Base-by-base conservation (phyloP, 1,140 invertebrate species). In the Hylaeus anthracinus region DNA sequence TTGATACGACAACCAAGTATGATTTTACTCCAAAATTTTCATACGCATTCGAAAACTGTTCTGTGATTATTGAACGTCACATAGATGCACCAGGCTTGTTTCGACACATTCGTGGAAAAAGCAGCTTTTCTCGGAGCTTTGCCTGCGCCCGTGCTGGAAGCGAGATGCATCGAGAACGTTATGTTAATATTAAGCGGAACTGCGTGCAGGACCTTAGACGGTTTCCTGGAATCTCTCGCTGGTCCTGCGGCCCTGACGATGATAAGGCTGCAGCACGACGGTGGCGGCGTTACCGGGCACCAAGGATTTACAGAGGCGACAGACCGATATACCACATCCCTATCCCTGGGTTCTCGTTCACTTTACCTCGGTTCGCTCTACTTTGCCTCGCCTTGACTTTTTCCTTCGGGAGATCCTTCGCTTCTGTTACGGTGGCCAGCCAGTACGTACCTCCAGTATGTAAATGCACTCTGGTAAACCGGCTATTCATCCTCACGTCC, bases 271-370 rank as follows among this genome's bases (percentile, higher is more conserved):
- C 72, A 82, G 81, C 83, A 86, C 85, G 87, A 87, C 78, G 83
- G 86, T 88, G 86, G 87, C 85, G 83, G 85, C 77, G 84, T 88
- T 89, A 88, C 87, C 83, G 82, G 64, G 82, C 82, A 80, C 58
- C 82, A 41, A 86, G 86, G 88, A 89, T 89, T 89, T 89, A 89
- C 88, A 79, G 84, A 89, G 88, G 86, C 88, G 88, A 89, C 88
- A 86, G 81, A 81, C 87, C 88, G 87, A 89, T 89, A 89, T 85
- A 88, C 84, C 86, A 88, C 86, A 72, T 84, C 78, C 76, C 82
- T 73, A 86, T 77, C 75, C 81, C 70, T 61, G 74, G 51, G 67
- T 75, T 74, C 86, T 86, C 70, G 53, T 72, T 71, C 83, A 70
- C 65, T 85, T 88, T 84, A 72, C 82, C 81, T 83, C 72, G 78